Evolutionary conservation across 2,113 vertebrate genomes (phyloP).

Genomic region (Oncorhynchus kisutch): DNA sequence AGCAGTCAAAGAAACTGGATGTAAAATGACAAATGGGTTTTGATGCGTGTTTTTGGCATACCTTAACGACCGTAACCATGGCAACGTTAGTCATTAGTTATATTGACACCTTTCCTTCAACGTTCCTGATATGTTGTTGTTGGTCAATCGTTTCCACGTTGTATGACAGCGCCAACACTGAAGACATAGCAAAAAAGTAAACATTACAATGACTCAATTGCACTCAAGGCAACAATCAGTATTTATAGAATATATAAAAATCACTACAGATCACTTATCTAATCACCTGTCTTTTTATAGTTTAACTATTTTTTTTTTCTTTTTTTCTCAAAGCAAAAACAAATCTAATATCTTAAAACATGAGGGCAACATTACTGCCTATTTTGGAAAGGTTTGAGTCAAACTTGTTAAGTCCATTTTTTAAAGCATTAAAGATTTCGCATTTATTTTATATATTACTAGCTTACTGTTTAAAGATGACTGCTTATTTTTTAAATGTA

Average conservation of each 20-base stretch:
- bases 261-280: conserved; percentile 26
- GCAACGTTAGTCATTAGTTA: conserved; percentile 41
- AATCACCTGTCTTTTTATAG: conserved; percentile 23
- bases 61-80: conserved; percentile 31
- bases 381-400: conserved; percentile 32
- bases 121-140: conserved; percentile 71
- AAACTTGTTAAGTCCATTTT: conserved; percentile 22
- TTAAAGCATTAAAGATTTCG: conserved; percentile 47
- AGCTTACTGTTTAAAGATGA: conserved; percentile 49
- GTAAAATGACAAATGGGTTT: background rate
- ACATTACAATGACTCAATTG: conserved; percentile 61
- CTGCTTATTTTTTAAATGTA: conserved; percentile 49
- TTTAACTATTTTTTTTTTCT: conserved; percentile 15
- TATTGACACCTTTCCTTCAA: conserved; percentile 47
- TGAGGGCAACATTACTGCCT: conserved; percentile 12
- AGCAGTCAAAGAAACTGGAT: background rate
- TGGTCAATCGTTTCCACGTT: conserved; percentile 51
- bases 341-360: conserved; percentile 3
- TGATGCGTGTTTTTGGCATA: conserved; percentile 62
- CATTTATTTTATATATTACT: conserved; percentile 58
- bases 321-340: background rate
- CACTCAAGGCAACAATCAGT: conserved; percentile 69
- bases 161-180: conserved; percentile 68
- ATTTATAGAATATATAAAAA: conserved; percentile 40
- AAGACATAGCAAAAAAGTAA: conserved; percentile 70